These are phyloP conservation scores for Prorops nasuta DNA, from an alignment of 1,140 invertebrate genomes.

Conservation along the genomic window DNA sequence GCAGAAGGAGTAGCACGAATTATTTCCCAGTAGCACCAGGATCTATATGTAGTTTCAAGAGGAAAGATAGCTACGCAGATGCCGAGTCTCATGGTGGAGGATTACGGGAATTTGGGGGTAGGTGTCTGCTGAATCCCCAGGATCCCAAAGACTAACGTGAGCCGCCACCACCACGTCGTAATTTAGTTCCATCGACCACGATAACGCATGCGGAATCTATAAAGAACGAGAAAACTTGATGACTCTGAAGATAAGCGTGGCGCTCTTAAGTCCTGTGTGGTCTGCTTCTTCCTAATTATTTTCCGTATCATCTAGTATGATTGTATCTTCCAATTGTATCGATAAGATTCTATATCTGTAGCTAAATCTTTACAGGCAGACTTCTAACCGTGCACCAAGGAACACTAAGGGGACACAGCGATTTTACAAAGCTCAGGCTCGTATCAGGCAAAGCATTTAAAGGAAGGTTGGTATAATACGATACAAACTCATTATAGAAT, in stretches of 20 bases:
- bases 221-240: slow-evolving; percentile 46
- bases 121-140: slow-evolving; percentile 15
- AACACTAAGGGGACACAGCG: too few species aligned
- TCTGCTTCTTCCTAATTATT: too few species aligned
- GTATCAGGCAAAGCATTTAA: too few species aligned
- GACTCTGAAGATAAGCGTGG: slow-evolving; percentile 12
- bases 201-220: slow-evolving; percentile 59
- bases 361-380: too few species aligned
- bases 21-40: neutral
- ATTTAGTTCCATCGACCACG: slow-evolving; percentile 56
- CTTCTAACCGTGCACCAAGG: too few species aligned
- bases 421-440: slow-evolving; percentile 28
- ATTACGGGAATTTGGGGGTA: too few species aligned
- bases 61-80: slow-evolving; percentile 13
- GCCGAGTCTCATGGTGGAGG: slow-evolving; percentile 10
- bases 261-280: too few species aligned
- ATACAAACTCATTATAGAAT: too few species aligned
- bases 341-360: too few species aligned
- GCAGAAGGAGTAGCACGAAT: slow-evolving; percentile 17
- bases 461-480: too few species aligned
- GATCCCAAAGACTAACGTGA: slow-evolving; percentile 14
- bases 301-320: too few species aligned
- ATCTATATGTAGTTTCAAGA: neutral
- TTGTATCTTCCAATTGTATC: too few species aligned
- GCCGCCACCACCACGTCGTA: slow-evolving; percentile 50